These are phyloP conservation scores for Chloroceryle amazona DNA, from an alignment of 2,797 vertebrate species.

Conservation along the genomic window DNA sequence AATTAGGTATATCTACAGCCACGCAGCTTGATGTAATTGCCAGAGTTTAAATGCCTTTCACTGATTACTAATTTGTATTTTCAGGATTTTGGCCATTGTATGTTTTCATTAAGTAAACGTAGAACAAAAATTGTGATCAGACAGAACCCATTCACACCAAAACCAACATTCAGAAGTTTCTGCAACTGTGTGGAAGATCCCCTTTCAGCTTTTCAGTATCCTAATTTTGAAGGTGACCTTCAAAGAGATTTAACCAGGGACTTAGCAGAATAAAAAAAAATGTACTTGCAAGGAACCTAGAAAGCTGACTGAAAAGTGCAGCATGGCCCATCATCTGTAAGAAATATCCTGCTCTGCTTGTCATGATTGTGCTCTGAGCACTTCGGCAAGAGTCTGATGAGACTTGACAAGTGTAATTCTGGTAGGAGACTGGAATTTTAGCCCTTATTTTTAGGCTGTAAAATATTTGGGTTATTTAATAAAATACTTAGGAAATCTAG, in stretches of 20 bases:
- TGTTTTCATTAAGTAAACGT: neutral
- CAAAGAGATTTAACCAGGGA: neutral
- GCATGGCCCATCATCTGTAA: constrained; percentile 20
- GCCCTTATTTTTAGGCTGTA: neutral
- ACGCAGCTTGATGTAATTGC: neutral
- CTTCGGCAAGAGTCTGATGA: constrained; percentile 41
- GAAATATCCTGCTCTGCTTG: neutral
- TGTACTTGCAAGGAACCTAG: neutral
- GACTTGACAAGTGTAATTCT: constrained; percentile 50
- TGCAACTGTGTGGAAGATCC: neutral
- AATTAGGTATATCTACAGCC: neutral
- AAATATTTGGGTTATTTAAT: neutral
- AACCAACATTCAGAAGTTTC: neutral
- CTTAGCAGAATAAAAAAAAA: neutral
- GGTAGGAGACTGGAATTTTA: neutral
- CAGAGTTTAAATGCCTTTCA: neutral
- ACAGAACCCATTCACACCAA: neutral
- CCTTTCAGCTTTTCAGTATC: neutral
- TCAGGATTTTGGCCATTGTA: neutral
- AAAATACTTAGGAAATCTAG: neutral
- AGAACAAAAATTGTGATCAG: neutral
- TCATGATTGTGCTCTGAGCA: constrained; percentile 32
- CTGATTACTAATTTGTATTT: neutral
- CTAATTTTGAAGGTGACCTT: constrained; percentile 36
- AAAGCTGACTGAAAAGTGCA: constrained; percentile 1